A percentile compares a stretch with the other conserved stretches of the same genome.
Evolutionary conservation across 2,888 invertebrate genomes (phyloP).

Genomic region (Fabriciana adippe): DNA sequence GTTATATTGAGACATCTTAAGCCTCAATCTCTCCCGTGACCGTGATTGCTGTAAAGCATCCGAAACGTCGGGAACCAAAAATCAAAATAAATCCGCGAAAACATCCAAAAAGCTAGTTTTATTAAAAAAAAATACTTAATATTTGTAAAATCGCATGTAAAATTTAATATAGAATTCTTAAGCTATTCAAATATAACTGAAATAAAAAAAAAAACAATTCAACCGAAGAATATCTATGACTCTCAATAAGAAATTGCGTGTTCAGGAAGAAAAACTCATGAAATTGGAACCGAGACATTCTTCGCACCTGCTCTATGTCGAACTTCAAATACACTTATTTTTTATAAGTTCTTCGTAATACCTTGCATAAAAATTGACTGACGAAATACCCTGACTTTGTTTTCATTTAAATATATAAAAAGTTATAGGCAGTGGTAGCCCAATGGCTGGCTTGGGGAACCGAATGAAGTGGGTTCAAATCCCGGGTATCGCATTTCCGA

Average conservation of each 20-base stretch:
- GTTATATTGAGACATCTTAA: too few relatives aligned
- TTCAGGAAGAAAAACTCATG: constrained; percentile 44
- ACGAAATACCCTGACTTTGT: background rate
- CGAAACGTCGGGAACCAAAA: too few relatives aligned
- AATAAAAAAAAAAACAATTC: background rate
- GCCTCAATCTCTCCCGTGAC: too few relatives aligned
- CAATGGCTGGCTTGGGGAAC: too few relatives aligned
- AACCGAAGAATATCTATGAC: constrained; percentile 8
- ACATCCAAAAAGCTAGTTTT: too few relatives aligned
- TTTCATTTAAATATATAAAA: background rate
- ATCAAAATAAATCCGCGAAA: too few relatives aligned
- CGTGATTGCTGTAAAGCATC: too few relatives aligned
- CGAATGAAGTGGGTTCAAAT: too few relatives aligned
- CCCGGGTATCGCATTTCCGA: too few relatives aligned
- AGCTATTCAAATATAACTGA: background rate
- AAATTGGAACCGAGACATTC: constrained; percentile 54
- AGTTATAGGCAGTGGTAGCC: too few relatives aligned
- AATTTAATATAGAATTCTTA: background rate
- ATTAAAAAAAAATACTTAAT: too few relatives aligned
- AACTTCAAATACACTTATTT: constrained; percentile 53
- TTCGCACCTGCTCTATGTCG: constrained; percentile 61
- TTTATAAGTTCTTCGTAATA: constrained; percentile 45
- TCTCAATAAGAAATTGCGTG: constrained; percentile 22
- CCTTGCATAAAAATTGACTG: constrained; percentile 43
- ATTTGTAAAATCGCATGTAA: too few relatives aligned